phyloP scores from a whole-genome alignment of 2,888 invertebrate species.

The Clitarchus hookeri region DNA sequence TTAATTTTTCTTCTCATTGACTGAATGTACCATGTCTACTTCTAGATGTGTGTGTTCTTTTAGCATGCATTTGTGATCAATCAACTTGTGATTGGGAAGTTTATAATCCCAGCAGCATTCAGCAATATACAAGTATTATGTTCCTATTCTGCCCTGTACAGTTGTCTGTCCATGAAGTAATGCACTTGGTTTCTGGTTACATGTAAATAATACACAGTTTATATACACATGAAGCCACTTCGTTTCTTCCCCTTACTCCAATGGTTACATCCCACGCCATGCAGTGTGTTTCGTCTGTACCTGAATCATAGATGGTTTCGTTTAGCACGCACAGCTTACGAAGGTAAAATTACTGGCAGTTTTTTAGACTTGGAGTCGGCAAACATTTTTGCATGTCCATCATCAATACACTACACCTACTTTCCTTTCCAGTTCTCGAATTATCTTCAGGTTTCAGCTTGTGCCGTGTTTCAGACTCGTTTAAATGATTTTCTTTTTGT shows the following conservation, averaged over 20 bases:
- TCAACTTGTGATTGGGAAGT: not conserved
- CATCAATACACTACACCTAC: too few species aligned
- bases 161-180: not conserved
- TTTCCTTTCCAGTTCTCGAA: not conserved
- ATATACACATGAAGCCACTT: conserved; percentile 1
- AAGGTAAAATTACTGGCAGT: not conserved
- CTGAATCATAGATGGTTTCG: conserved; percentile 9
- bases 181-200: not conserved
- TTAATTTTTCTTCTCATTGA: not conserved
- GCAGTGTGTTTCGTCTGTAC: not conserved
- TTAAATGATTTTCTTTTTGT: not conserved
- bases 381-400: conserved; percentile 14
- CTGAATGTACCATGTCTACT: too few species aligned
- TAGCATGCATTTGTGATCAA: not conserved
- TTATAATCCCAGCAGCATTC: not conserved
- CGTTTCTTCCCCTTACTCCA: not conserved
- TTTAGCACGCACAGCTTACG: not conserved
- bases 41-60: not conserved
- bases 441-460: not conserved
- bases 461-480: not conserved
- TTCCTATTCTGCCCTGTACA: not conserved
- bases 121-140: not conserved
- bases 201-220: not conserved
- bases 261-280: not conserved
- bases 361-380: not conserved